Conservation (phyloP, 2,888 invertebrate species). For the Synergus japonicus region DNA sequence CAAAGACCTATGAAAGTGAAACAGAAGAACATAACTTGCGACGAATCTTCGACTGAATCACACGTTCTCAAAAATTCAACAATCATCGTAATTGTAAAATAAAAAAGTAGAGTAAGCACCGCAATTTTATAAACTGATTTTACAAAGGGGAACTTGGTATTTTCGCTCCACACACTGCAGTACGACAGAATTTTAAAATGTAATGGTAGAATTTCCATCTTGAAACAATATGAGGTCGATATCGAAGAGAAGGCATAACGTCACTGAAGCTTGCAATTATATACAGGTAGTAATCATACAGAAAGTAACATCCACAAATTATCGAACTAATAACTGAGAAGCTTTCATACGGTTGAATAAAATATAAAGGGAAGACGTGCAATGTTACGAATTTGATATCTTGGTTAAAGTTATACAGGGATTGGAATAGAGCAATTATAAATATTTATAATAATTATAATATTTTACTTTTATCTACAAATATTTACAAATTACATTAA, state of each 20-base stretch:
- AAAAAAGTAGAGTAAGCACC: slow-evolving; percentile 33
- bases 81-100: slow-evolving; percentile 34
- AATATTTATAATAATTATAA: too few relatives aligned
- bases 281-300: background rate
- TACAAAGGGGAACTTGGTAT: slow-evolving; percentile 1
- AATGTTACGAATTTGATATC: too few relatives aligned
- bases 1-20: slow-evolving; percentile 41
- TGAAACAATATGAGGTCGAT: background rate
- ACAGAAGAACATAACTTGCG: slow-evolving; percentile 41
- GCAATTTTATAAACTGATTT: slow-evolving; percentile 39
- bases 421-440: too few relatives aligned
- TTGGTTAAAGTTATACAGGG: too few relatives aligned
- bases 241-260: background rate
- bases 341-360: background rate
- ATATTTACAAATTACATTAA: too few relatives aligned
- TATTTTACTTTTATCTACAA: too few relatives aligned
- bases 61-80: slow-evolving; percentile 26
- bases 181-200: slow-evolving; percentile 42
- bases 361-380: background rate
- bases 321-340: background rate
- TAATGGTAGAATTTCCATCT: slow-evolving; percentile 49
- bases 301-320: background rate
- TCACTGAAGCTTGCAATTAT: slow-evolving; percentile 8
- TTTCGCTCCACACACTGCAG: slow-evolving; percentile 46
- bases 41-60: slow-evolving; percentile 37